Evolutionary conservation across 2,113 vertebrate species (phyloP), one percentile per base, ranked within the genome.

Genomic region (Petromus typicus): DNA sequence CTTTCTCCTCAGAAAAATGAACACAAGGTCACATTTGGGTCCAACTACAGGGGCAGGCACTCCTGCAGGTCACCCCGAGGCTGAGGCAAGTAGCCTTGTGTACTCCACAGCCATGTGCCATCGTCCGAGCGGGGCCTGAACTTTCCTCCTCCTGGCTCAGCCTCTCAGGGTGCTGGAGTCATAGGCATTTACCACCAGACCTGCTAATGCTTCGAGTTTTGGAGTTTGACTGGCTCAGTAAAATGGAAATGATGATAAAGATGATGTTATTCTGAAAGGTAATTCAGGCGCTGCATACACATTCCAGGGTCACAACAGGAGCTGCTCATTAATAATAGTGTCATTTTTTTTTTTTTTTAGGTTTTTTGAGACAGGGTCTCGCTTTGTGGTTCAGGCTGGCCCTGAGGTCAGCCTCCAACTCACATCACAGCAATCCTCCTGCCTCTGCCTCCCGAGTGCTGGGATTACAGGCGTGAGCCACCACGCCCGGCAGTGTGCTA

Each of bases 1-100:
- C 3, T 79, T 89, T 94, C 81, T 64, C 76, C n/a, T 48, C 82
- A 48, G 43, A 78, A 85, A 85, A 56, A 81, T 43, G 73, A 76
- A 61, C 64, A 69, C 54, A 69, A 12, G 30, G 16, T 20, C 25
- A 51, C 30, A 32, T 45, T 17, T 76, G 32, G 3, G 34, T 30
- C 61, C 27, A 59, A 14, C 40, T 7, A 57, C 63, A 57, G 81
- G 61, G 56, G 32, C 88, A 54, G 5, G 12, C 13, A 34, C 69
- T 56, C 40, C 34, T 30, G 7, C 16, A 61, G 37, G 71, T 30
- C 22, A 73, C 30, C 69, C 40, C 37, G 61, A 73, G 40, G 18
- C 1, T 75, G 23, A 27, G 54, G 78, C 43, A 69, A 83, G 61
- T 48, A n/a, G 25, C 84, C 56, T 48, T 63, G 9, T 43, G 30